phyloP scores from a whole-genome alignment of 2,888 invertebrate species.

The Osmoderma eremita region DNA sequence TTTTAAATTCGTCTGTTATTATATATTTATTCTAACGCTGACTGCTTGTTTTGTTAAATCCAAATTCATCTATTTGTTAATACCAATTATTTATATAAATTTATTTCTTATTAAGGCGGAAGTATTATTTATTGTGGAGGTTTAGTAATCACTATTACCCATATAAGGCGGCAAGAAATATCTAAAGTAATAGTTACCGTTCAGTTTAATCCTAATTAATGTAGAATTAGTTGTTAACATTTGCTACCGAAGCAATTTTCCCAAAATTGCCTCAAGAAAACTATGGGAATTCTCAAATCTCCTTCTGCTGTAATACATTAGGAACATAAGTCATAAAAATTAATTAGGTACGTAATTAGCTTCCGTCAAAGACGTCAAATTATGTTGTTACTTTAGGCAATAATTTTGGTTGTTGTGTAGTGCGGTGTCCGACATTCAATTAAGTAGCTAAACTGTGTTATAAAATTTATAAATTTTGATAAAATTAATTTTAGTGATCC shows the following conservation, averaged over 20 bases:
- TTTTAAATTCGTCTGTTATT: no score
- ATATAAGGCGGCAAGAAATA: no score
- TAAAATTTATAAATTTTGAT: neutral
- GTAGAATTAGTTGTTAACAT: no score
- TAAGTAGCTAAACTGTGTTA: constrained; percentile 8
- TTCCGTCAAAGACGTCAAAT: constrained; percentile 35
- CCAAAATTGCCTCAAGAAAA: neutral
- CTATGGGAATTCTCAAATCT: constrained; percentile 2
- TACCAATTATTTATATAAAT: no score
- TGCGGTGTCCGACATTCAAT: neutral
- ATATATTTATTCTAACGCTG: no score
- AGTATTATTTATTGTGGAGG: no score
- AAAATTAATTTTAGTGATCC: constrained; percentile 18
- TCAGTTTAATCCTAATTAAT: no score
- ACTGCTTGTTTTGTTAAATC: no score
- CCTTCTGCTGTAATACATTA: constrained; percentile 6
- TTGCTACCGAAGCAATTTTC: neutral
- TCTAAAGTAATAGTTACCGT: no score
- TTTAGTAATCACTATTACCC: no score
- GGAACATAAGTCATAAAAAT: constrained; percentile 7
- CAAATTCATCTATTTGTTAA: no score
- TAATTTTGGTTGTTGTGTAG: constrained; percentile 10
- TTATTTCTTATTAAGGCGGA: no score
- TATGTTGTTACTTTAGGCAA: constrained; percentile 30
- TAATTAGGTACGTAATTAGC: constrained; percentile 27